Evolutionary conservation across 2,113 vertebrate species (phyloP), one percentile per base, ranked within the genome.

Genomic region (Boulengeromyrus knoepffleri): DNA sequence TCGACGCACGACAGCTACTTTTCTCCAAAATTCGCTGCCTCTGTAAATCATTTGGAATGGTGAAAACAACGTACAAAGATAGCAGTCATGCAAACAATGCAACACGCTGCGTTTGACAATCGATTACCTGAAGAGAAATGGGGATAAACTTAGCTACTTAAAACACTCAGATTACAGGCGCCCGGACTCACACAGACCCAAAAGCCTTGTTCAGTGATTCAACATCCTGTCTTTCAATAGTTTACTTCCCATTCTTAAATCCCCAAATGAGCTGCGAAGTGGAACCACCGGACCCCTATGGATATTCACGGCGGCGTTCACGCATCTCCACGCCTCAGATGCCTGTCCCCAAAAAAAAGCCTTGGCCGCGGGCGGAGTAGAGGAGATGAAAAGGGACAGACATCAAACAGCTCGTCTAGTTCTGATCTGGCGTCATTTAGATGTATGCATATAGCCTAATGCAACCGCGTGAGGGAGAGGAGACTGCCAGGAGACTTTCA

Each of bases 211-310:
- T 8, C 50, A 87, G 88, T 85, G 77, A 92, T 85, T 92, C 92
- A 91, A 95, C 94, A 95, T 96, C 95, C 95, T 95, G 94, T 93
- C 90, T 87, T 89, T 36, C 89, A 94, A 91, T 87, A 90, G 88
- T 91, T 90, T 91, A 94, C 93, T 95, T 95, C 93, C 94, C 94
- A 94, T 93, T 94, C 91, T 91, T 49, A 62, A 92, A 92, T 91
- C 91, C 92, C 92, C 93, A 91, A 90, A 92, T 5, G 74, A 87
- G 56, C 89, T 45, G 45, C 45, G 36, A 24, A 52, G 47, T 19
- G 86, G n/a, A n/a, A 52, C 42, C 46, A 52, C 47, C 49, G 24
- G 70, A 89, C 19, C 84, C 83, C 84, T 36, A 9, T 46, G 36
- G 1, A 36, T n/a, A 49, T 31, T 27, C n/a, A 39, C 36, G 1